A percentile compares a stretch with the other conserved stretches of the same genome.
phyloP scores from a whole-genome alignment of 2,888 invertebrate species.

The Drosophila phalerata region DNA sequence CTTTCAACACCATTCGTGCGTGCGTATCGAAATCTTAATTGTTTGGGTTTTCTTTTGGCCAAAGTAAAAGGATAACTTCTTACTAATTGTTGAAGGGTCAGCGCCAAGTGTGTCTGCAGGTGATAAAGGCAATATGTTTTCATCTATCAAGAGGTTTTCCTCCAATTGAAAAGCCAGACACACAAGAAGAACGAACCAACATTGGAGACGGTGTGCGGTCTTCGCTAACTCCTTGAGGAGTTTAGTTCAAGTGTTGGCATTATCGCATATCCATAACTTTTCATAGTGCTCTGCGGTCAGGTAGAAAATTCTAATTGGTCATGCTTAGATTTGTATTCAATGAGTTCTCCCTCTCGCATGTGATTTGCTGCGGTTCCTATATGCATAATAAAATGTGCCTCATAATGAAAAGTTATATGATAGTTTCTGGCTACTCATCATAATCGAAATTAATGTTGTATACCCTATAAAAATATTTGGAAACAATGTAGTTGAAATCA shows the following conservation, averaged over 20 bases:
- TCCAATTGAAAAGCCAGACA: slow-evolving; percentile 49
- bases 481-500: not conserved
- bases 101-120: slow-evolving; percentile 49
- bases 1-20: slow-evolving; percentile 53
- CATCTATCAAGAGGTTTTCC: slow-evolving; percentile 44
- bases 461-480: not conserved
- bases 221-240: slow-evolving; percentile 30
- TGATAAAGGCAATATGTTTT: slow-evolving; percentile 67
- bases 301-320: slow-evolving; percentile 71
- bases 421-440: slow-evolving; percentile 70
- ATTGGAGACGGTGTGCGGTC: slow-evolving; percentile 44
- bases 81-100: slow-evolving; percentile 52
- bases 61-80: slow-evolving; percentile 54
- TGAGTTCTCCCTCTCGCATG: slow-evolving; percentile 1
- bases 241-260: slow-evolving; percentile 38
- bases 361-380: slow-evolving; percentile 21
- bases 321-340: slow-evolving; percentile 52
- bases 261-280: slow-evolving; percentile 38
- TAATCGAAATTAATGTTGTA: slow-evolving; percentile 2
- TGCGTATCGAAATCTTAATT: slow-evolving; percentile 72
- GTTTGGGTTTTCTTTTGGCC: slow-evolving; percentile 31
- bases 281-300: slow-evolving; percentile 49
- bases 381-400: slow-evolving; percentile 42
- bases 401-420: slow-evolving; percentile 63
- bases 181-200: not conserved